Evolutionary conservation across 2,888 invertebrate genomes (phyloP), one percentile per base, ranked within the genome.

Genomic region (Trichopria drosophilae): DNA sequence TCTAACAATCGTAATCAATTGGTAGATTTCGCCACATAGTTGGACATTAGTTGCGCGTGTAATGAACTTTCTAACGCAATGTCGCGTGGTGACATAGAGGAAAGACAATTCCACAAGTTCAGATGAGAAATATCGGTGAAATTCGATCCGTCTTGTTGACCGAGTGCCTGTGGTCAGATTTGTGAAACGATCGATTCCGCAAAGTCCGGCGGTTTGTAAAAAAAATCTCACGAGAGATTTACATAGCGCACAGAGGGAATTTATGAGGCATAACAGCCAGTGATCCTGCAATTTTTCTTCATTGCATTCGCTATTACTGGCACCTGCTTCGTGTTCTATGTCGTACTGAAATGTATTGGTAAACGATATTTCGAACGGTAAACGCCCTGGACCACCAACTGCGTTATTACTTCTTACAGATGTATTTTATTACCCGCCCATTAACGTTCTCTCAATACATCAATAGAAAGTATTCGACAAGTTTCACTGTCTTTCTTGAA

Each of bases 111-210:
- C n/a, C n/a, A n/a, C n/a, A n/a, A n/a, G n/a, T n/a, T n/a, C n/a
- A n/a, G n/a, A n/a, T n/a, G 55, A 60, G 51, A 60, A 58, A 35
- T 45, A 18, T 22, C 44, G 34, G 53, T 52, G 58, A 59, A 61
- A 59, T 57, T 44, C 54, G 26, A 44, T 29, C 28, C 20, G 40
- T 15, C 35, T 20, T 20, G 28, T 45, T 37, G 57, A 51, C 53
- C 52, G 26, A 55, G 54, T 50, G 59, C 57, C 46, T 45, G 50
- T 49, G 51, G 53, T 53, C 18, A 43, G 56, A 57, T 55, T 61
- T 59, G 29, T 56, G 56, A 57, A 60, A 57, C 41, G 29, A n/a
- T 6, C 22, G 43, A 20, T 32, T 41, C 43, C 24, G 18, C 19
- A n/a, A n/a, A n/a, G 22, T 7, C 22, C 36, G 4, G 20, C 19